Conservation (phyloP, 2,797 vertebrate species). For the Synaphobranchus kaupii region DNA sequence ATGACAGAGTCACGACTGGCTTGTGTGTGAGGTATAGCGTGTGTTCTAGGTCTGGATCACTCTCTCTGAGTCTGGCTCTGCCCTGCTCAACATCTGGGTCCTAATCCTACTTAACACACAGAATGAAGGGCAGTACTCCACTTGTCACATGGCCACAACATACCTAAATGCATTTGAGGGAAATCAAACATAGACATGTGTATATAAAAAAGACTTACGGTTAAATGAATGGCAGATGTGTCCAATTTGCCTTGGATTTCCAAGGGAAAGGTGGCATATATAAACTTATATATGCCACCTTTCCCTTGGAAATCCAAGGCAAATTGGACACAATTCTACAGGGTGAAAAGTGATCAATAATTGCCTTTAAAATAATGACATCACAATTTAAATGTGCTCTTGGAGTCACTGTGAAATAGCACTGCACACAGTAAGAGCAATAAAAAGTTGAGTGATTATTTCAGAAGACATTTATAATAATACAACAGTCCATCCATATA, state of each 20-base stretch:
- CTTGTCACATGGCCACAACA: constrained; percentile 10
- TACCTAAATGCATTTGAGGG: neutral
- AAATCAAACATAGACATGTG: constrained; percentile 5
- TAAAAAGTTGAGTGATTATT: neutral
- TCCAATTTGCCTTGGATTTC: too few relatives aligned
- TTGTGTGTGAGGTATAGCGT: neutral
- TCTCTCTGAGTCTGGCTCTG: neutral
- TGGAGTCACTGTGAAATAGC: neutral
- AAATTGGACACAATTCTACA: neutral
- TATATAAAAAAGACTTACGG: neutral
- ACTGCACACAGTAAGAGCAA: neutral
- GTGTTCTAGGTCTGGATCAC: neutral
- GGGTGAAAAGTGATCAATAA: neutral
- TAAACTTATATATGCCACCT: constrained; percentile 7
- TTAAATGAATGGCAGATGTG: constrained; percentile 19
- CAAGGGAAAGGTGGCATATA: too few relatives aligned
- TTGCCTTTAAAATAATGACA: neutral
- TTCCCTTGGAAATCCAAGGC: neutral
- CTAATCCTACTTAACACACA: neutral
- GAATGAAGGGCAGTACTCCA: neutral
- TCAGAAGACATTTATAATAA: neutral
- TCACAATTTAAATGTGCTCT: neutral
- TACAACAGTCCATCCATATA: neutral
- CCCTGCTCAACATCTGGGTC: constrained; percentile 1
- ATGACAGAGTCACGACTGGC: neutral